Evolutionary conservation across 2,797 vertebrate species (phyloP).

Genomic region (Thunnus albacares): DNA sequence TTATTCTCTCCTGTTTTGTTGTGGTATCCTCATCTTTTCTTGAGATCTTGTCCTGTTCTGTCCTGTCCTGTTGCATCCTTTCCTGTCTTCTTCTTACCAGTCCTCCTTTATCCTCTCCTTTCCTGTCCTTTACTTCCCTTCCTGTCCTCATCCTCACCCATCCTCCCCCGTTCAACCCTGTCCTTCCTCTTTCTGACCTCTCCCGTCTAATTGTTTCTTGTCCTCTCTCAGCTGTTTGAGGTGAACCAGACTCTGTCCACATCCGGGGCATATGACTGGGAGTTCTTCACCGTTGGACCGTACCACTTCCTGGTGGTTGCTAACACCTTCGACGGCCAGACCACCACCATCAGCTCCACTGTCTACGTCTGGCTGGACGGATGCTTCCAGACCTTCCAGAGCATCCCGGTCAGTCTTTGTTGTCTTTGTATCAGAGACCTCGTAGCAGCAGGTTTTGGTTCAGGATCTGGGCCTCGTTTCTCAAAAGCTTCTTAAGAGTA

Average conservation of each 20-base stretch:
- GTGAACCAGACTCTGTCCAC: constrained; percentile 94
- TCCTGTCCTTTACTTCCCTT: no score
- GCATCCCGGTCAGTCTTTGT: constrained; percentile 70
- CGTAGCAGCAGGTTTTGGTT: no score
- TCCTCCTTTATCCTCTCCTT: no score
- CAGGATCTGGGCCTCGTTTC: no score
- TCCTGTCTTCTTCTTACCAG: no score
- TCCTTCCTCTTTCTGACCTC: neutral
- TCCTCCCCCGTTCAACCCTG: neutral
- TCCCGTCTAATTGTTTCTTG: neutral
- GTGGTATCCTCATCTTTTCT: no score
- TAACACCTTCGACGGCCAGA: constrained; percentile 94
- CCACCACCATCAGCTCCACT: constrained; percentile 90
- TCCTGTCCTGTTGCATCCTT: no score
- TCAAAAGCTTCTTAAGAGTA: no score
- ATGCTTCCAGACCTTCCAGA: constrained; percentile 79
- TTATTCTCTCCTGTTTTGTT: neutral
- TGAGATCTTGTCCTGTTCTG: no score
- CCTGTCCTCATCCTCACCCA: neutral
- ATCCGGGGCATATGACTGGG: constrained; percentile 97
- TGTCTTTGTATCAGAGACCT: neutral
- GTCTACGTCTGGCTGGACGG: constrained; percentile 82
- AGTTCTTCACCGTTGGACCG: constrained; percentile 92
- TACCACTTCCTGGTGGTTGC: constrained; percentile 95
- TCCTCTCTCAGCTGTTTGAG: constrained; percentile 85